These are phyloP conservation scores for Eriocheir sinensis DNA, from an alignment of 1,140 invertebrate species.

Conservation along the genomic window DNA sequence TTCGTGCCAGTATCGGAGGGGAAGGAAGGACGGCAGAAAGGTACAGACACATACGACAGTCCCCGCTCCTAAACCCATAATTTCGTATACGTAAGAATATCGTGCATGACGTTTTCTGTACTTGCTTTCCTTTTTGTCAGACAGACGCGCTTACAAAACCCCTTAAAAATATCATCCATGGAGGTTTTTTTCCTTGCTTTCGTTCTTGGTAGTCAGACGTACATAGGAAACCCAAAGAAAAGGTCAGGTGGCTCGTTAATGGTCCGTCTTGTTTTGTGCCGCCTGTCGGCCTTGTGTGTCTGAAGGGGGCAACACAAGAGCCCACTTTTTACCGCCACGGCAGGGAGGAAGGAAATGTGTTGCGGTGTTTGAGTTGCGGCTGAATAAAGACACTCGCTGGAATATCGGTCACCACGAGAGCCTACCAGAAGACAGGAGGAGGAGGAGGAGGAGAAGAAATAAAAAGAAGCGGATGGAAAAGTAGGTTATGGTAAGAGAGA, in stretches of 20 bases:
- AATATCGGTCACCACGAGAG: neutral
- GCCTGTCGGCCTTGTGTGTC: neutral
- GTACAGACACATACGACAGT: too few species aligned
- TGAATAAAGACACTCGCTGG: neutral
- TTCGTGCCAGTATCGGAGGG: too few species aligned
- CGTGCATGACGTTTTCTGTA: too few species aligned
- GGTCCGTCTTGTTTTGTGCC: neutral
- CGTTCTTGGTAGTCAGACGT: neutral
- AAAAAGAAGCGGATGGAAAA: neutral
- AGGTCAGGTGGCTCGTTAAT: neutral
- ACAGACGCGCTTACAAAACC: too few species aligned
- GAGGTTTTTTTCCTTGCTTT: neutral
- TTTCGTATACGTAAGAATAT: too few species aligned
- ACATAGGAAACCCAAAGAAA: neutral
- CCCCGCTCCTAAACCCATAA: too few species aligned
- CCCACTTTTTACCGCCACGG: constrained; percentile 7
- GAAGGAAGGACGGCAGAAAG: too few species aligned
- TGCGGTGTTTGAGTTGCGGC: neutral
- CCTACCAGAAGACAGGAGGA: neutral
- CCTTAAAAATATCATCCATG: too few species aligned
- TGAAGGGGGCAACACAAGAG: neutral
- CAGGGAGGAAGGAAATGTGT: neutral
- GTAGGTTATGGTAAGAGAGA: too few species aligned
- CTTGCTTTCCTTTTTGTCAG: too few species aligned
- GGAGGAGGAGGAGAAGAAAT: neutral